Conservation (phyloP, 2,797 vertebrate species). For the Chloroceryle inda region DNA sequence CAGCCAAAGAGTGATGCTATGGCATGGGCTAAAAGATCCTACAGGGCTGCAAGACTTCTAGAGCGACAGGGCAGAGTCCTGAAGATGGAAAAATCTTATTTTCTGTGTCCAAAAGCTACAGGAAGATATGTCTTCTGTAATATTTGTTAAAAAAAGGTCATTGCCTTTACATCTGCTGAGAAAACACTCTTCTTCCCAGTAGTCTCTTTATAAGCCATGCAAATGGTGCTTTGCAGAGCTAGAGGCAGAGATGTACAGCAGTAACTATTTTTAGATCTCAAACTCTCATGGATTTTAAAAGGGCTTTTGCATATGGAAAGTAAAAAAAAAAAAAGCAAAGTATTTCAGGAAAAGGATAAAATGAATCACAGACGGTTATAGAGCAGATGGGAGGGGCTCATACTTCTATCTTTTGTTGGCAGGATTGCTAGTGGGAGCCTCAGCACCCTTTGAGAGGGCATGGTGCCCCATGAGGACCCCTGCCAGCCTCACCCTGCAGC, state of each 20-base stretch:
- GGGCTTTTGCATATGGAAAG: conserved; percentile 65
- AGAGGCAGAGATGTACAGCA: conserved; percentile 1
- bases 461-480: fast-evolving
- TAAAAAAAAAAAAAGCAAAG: conserved; percentile 35
- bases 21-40: not conserved
- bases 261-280: conserved; percentile 54
- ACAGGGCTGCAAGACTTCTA: not conserved
- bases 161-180: conserved; percentile 16
- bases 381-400: not conserved
- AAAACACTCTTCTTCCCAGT: not conserved
- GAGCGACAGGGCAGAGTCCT: not conserved
- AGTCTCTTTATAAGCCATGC: conserved; percentile 13
- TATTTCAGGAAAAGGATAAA: conserved; percentile 61
- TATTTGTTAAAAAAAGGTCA: not conserved
- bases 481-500: not conserved
- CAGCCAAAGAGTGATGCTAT: not conserved
- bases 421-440: not conserved
- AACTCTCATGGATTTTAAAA: conserved; percentile 67
- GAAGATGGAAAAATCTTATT: not conserved
- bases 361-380: conserved; percentile 13
- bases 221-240: conserved; percentile 46
- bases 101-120: not conserved
- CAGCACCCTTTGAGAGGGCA: fast-evolving
- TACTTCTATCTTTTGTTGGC: not conserved
- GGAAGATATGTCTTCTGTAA: not conserved